Evolutionary conservation across 30 jellyfish, hydroid and myxozoan species (phyloP).

Genomic region (Clytia hemisphaerica): DNA sequence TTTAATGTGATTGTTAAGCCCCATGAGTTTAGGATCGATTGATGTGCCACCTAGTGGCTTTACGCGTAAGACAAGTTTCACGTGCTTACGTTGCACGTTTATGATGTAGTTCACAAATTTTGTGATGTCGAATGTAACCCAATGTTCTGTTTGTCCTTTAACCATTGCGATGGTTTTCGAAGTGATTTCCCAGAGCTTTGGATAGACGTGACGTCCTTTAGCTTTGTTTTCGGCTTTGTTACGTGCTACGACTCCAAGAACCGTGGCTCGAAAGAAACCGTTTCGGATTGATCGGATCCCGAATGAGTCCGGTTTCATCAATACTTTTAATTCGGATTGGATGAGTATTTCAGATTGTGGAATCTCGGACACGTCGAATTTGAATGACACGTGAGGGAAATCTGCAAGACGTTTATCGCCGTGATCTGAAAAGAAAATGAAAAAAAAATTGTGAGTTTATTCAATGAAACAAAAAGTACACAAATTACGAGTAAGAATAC

Average conservation of each 20-base stretch:
- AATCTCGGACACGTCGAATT: slow-evolving; percentile 19
- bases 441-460: too few relatives aligned
- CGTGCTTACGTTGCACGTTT: slow-evolving; percentile 3
- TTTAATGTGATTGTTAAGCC: slow-evolving; percentile 39
- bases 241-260: slow-evolving; percentile 10
- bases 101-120: background rate
- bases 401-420: slow-evolving; percentile 11
- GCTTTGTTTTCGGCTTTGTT: slow-evolving; percentile 4
- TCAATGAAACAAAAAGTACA: too few relatives aligned
- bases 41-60: slow-evolving; percentile 20
- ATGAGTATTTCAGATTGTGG: slow-evolving; percentile 7
- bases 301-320: slow-evolving; percentile 3
- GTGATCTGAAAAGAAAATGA: too few relatives aligned
- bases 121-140: slow-evolving; percentile 21
- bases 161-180: background rate
- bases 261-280: background rate
- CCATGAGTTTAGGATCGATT: slow-evolving; percentile 33
- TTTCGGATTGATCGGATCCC: background rate
- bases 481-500: too few relatives aligned
- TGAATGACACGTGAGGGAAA: slow-evolving; percentile 18
- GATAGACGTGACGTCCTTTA: background rate
- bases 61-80: slow-evolving; percentile 7
- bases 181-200: background rate
- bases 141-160: background rate
- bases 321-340: slow-evolving; percentile 3